phyloP scores from a whole-genome alignment of 2,888 invertebrate genomes.

The Amphimallon solstitiale region DNA sequence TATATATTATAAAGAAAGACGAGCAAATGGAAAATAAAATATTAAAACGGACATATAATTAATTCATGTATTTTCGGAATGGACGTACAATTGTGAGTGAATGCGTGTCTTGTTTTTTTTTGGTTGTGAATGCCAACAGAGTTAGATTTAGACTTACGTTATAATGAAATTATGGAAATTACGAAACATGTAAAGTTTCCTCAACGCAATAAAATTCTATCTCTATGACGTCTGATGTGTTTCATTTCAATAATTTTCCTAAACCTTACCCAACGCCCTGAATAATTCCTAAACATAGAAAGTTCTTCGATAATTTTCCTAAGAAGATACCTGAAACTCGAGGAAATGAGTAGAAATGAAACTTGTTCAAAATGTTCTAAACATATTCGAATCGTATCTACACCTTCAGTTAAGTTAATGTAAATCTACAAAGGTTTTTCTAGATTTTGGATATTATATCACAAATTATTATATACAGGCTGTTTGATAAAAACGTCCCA shows the following conservation, averaged over 20 bases:
- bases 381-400: no score
- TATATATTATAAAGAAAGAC: not conserved
- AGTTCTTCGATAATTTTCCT: no score
- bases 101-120: conserved; percentile 11
- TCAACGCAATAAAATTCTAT: conserved; percentile 67
- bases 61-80: conserved; percentile 27
- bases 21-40: conserved; percentile 7
- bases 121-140: conserved; percentile 33
- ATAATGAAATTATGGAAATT: conserved; percentile 59
- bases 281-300: no score
- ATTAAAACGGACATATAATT: conserved; percentile 27
- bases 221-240: conserved; percentile 53
- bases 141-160: conserved; percentile 59
- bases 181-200: conserved; percentile 66
- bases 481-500: no score
- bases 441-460: no score
- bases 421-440: no score
- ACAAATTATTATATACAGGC: no score
- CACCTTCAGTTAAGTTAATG: no score
- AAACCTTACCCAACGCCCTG: no score
- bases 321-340: no score
- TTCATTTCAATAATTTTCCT: conserved; percentile 21
- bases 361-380: no score
- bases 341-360: no score
- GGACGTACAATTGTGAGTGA: conserved; percentile 11